Base-by-base conservation (phyloP, 1,140 invertebrate genomes). In the Rhynchophorus ferrugineus region DNA sequence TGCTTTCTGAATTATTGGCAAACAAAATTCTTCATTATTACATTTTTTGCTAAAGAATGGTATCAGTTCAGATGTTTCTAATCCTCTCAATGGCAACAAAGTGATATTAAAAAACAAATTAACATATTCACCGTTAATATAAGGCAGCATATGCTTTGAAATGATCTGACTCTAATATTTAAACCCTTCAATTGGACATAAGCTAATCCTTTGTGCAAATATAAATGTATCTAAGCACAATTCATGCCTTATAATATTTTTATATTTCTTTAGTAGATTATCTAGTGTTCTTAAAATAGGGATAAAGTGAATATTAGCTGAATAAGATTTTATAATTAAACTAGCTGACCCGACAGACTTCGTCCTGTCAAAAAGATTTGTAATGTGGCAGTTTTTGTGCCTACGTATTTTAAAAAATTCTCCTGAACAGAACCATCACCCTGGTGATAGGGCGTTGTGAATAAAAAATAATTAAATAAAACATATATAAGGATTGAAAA, bases 1-100 rank as follows among this genome's bases (percentile, higher is more conserved):
- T 45, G 48, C 52, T 61, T n/a, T 61, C 59, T 18, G 56, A 51
- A 29, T 58, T 61, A 17, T 50, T 58, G 2, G 17, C 33, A 54
- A 61, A 61, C 41, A 54, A 61, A 34, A 11, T 58, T 44, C 19
- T 44, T 56, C 22, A 44, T 45, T 13, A 49, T 29, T 38, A 58
- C 11, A 1, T 46, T 17, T 34, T 24, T 14, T 35, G 14, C 8
- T 21, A 9, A n/a, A n/a, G 37, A 39, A 19, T 20, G 6, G n/a
- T 8, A 29, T 43, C 18, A 9, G n/a, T 41, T 54, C 49, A 20
- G 34, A 33, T 14, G 42, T 58, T 35, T 55, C 36, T 11, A 60
- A 42, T 19, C 59, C 56, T 49, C 35, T 58, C n/a, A 58, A 22
- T 22, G 59, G 59, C 13, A 56, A 37, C 3, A 44, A 41, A 45